Conservation (phyloP, 2,797 vertebrate species). For the Karalla daura region DNA sequence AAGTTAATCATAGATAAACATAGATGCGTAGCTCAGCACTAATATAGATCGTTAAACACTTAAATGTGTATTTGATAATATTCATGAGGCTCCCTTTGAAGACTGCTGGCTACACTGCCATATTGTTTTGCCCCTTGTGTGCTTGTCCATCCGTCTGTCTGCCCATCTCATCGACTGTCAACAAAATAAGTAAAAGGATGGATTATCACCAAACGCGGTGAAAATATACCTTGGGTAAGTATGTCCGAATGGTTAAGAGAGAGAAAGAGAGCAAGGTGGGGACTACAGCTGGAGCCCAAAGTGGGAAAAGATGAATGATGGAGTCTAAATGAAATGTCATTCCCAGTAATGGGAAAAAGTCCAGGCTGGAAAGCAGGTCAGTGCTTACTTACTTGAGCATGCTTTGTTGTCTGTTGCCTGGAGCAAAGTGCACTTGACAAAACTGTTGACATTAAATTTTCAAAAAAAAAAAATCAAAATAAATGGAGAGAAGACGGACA, state of each 20-base stretch:
- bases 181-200: background rate
- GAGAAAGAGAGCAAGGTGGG: conserved; percentile 12
- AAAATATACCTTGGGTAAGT: too few relatives aligned
- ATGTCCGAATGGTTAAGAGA: too few relatives aligned
- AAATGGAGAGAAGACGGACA: conserved; percentile 30
- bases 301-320: conserved; percentile 81
- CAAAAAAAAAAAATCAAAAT: conserved; percentile 74
- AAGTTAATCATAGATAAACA: too few relatives aligned
- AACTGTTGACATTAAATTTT: conserved; percentile 80
- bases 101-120: too few relatives aligned
- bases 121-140: too few relatives aligned
- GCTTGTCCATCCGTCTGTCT: too few relatives aligned
- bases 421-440: conserved; percentile 74
- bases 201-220: too few relatives aligned
- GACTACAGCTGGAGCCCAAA: conserved; percentile 12
- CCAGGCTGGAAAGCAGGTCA: conserved; percentile 80
- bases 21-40: too few relatives aligned
- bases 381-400: conserved; percentile 83
- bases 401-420: conserved; percentile 74
- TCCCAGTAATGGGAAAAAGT: conserved; percentile 82
- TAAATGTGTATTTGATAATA: too few relatives aligned
- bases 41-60: too few relatives aligned
- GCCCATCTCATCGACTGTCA: background rate
- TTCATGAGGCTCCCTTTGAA: too few relatives aligned
- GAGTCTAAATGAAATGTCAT: conserved; percentile 85